Evolutionary conservation across 2,797 vertebrate species (phyloP), one percentile per base, ranked within the genome.

Genomic region (Hozukius guyotensis): DNA sequence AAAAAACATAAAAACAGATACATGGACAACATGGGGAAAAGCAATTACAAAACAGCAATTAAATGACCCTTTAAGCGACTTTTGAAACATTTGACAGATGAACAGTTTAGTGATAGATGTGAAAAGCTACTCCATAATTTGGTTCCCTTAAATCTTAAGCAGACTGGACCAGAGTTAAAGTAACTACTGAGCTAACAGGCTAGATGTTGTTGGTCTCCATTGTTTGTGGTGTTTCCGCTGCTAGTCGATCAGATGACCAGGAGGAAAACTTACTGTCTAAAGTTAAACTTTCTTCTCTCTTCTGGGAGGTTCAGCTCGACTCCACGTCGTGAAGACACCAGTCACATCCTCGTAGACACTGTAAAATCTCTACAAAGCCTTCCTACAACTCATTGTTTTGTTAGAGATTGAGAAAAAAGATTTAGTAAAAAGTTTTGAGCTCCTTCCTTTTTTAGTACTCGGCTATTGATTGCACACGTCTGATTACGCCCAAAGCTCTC

Each of bases 211-310:
- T 11, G 38, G 6, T 86, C 66, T 77, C 82, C 89, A 93, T 94
- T 94, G 92, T 93, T 89, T 81, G 73, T 63, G 67, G 79, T 87
- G 81, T 89, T 92, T 90, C 90, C 92, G 90, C 83, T 90, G 14
- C 14, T 1, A 13, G 22, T 65, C 75, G 87, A 83, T 90, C 93
- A 94, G 92, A 93, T 89, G 92, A 94, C 87, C 87, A 72, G 57
- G 32, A 89, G 76, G 70, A 80, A 90, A 87, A 94, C 94, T 94
- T 93, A 95, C 94, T 96, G 76, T 90, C 89, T 90, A 27, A 8
- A 78, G 61, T 52, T 52, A 29, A 87, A 59, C 60, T 86, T 80
- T 82, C 60, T 75, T 81, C 81, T 9, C 81, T 9, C 60, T 73
- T 80, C 81, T 8, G 38, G 6, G 71, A 78, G 61, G 78, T 46